These are phyloP conservation scores for Reticulitermes speratus DNA, from an alignment of 1,140 invertebrate species.

Conservation along the genomic window DNA sequence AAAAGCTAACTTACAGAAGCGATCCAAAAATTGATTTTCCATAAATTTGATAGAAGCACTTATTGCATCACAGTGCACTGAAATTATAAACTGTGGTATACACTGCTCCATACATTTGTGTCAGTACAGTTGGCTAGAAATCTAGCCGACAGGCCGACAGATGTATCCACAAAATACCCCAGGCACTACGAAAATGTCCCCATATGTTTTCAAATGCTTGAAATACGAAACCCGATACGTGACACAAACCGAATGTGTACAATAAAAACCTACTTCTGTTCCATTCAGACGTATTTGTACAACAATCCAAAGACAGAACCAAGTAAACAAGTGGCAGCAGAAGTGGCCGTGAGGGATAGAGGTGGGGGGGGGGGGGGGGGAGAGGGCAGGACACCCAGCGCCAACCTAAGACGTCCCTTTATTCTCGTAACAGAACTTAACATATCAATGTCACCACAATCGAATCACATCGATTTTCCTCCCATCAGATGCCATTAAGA, in stretches of 20 bases:
- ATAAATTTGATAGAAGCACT: no score
- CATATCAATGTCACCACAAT: neutral
- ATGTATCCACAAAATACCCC: neutral
- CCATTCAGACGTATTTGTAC: conserved; percentile 2
- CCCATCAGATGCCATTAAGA: neutral
- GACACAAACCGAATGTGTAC: neutral
- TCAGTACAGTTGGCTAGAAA: no score
- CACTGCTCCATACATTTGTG: no score
- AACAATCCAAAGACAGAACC: neutral
- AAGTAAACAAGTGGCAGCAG: neutral
- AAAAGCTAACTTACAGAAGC: no score
- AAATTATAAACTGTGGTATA: no score
- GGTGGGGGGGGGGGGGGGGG: neutral
- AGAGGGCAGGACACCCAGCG: no score
- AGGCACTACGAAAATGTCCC: neutral
- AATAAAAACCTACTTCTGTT: neutral
- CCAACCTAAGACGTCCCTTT: no score
- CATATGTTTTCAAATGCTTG: neutral
- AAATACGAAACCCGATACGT: neutral
- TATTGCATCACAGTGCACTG: no score
- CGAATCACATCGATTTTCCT: neutral
- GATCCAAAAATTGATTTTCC: no score
- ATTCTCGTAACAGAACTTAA: no score
- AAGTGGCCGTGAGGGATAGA: no score
- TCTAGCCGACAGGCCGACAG: no score